Base-by-base conservation (phyloP, 2,888 invertebrate genomes). In the Trachelus iudaicus region DNA sequence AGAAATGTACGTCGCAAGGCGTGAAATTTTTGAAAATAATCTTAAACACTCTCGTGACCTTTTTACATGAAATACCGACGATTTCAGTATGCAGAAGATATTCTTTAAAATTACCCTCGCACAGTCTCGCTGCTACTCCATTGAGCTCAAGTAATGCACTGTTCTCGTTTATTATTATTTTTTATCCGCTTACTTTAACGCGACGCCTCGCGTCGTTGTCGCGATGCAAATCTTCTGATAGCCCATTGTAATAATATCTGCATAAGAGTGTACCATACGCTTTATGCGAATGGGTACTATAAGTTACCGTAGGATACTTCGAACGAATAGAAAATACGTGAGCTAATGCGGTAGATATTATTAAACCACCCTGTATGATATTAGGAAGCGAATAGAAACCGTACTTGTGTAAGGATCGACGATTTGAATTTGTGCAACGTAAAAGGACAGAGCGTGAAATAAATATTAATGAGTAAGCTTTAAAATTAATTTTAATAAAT, bases 181-280 rank as follows among this genome's bases (percentile, higher is more conserved):
- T 34, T 71, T 23, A 56, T 56, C 56, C 76, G 75, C 73, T 79
- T 80, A 80, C 80, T 78, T n/a, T 76, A 71, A 76, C 79, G 79
- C 82, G 81, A 71, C 86, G 85, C 76, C 80, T 80, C 77, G 40
- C 40, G 40, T 73, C 76, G 79, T 81, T 77, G 85, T 79, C 86
- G 83, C 82, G 83, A 85, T 85, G 85, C 85, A 85, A 85, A 85
- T 85, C 80, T 34, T 73, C 80, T 76, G 79, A 83, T 85, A 85
- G 79, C 73, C 73, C 81, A 81, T 85, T 85, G 81, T 82, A 83
- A 85, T 85, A 85, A 85, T 85, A 75, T 23, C 69, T 73, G 75
- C 73, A 71, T 78, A 77, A 80, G 34, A 76, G 79, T 75, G 77
- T 56, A 56, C 69, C 37, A 73, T 13, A 56, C 74, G 56, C 78